Base-by-base conservation (phyloP, 2,113 vertebrate species). In the Carollia perspicillata region DNA sequence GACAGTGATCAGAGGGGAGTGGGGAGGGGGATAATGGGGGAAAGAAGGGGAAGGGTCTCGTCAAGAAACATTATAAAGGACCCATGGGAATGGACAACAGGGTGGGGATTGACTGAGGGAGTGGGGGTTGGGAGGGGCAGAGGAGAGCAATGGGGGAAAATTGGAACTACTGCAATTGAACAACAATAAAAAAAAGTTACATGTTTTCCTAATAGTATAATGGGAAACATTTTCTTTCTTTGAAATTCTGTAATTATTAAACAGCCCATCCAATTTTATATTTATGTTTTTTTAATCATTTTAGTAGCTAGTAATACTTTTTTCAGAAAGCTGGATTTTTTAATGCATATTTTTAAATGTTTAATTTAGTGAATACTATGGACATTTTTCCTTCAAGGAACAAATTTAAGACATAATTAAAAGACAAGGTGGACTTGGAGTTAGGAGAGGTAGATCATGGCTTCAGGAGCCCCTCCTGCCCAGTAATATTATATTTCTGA, bases 301-400 rank as follows among this genome's bases (percentile, higher is more conserved):
- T 91, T 83, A 44, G 7, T 26, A 86, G 33, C 16, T 22, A 58
- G 9, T 90, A 66, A 90, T 44, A 37, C 60, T 51, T 44, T 78
- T 97, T 79, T 75, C 55, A 83, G 71, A 85, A 93, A 96, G n/a
- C 60, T 71, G 91, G n/a, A 44, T 60, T 78, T 79, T 60, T 5
- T 22, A 96, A 51, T 20, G 8, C 35, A 65, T 17, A 77, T 44
- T 95, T 80, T 8, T 81, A 92, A 74, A 44, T 66, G 7, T 63
- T 91, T 87, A 89, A 30, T 47, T 69, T 86, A 68, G 20, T 84
- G 37, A 51, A 58, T 80, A 30, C 68, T 91, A 53, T 8, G 33
- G 37, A 53, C 28, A 49, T 58, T 84, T 83, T 77, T 71, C 40
- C 93, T 49, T 81, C 77, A 65, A 83, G 69, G 44, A 91, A 78